Conservation (phyloP, 2,797 vertebrate species). For the Hippocampus kuda region DNA sequence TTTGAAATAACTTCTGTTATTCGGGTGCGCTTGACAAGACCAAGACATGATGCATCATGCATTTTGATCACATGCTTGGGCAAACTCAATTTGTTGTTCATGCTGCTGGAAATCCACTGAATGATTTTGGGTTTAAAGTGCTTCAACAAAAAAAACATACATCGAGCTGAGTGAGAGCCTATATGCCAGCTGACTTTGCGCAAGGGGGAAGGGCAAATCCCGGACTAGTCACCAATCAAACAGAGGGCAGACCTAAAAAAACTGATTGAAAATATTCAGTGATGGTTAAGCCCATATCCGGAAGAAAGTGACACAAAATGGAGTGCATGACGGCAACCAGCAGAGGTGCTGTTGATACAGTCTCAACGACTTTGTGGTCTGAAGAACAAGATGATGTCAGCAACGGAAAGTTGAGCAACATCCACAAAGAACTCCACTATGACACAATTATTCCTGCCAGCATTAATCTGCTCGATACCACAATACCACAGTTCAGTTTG, state of each 20-base stretch:
- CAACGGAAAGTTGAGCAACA: not conserved
- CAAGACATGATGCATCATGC: no score
- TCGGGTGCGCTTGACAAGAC: no score
- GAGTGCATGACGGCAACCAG: not conserved
- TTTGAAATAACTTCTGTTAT: no score
- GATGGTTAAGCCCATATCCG: not conserved
- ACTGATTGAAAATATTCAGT: not conserved
- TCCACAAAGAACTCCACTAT: not conserved
- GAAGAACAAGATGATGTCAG: not conserved
- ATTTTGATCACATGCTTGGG: no score
- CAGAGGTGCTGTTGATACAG: not conserved
- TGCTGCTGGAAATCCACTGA: no score
- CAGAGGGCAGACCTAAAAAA: not conserved
- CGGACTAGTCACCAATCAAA: no score
- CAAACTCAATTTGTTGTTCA: no score
- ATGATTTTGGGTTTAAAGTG: no score
- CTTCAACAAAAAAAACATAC: not conserved
- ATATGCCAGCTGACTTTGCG: no score
- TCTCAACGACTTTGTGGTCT: not conserved
- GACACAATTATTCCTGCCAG: not conserved
- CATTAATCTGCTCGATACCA: not conserved
- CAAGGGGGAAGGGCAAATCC: no score
- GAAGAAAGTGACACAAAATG: not conserved
- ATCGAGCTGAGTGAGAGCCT: not conserved
- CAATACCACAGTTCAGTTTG: not conserved